Base-by-base conservation (phyloP, 92 coral and sea anemone genomes). In the Pocillopora meandrina region DNA sequence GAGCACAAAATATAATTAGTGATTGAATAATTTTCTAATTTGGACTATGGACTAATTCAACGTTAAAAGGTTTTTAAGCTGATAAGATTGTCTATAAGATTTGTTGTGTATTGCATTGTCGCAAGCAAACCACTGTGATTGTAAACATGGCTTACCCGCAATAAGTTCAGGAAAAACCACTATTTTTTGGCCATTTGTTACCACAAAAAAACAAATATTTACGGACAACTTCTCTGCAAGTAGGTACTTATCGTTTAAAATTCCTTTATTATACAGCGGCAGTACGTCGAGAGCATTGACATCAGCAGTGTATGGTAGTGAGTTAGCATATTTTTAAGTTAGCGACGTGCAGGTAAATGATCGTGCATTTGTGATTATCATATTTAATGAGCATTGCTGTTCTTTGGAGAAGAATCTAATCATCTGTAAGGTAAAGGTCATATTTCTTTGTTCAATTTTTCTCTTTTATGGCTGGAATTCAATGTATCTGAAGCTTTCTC, bases 1-100 rank as follows among this genome's bases (percentile, higher is more conserved):
- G n/a, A 78, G 72, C 18, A 47, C 49, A 33, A 70, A 35, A 70
- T 70, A 70, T 70, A 70, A 20, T 70, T 16, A 78, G 66, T 81
- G 31, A 70, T 20, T 18, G 15, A 2, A 10, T 62, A 19, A 60
- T 59, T 26, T 2, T 59, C 56, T 33, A 15, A 60, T 23, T 76
- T 52, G 56, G 56, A 16, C 77, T 17, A 26, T 56, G 23, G 11
- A 20, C 12, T 20, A 15, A 56, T 7, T 7, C 8, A 42, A 3
- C 8, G 52, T 42, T 42, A 42, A 42, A 42, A 7, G 52, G 4
- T 42, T 42, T 3, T 0, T 3, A 42, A 42, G 52, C 4, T 7
- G 4, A 42, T 3, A 4, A 42, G 52, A 42, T 7, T 42, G 52
- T 42, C 52, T 42, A 42, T 3, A 42, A 42, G 52, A 42, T 42